Base-by-base conservation (phyloP, 2,888 invertebrate species). In the Acanthococcus lagerstroemiae region DNA sequence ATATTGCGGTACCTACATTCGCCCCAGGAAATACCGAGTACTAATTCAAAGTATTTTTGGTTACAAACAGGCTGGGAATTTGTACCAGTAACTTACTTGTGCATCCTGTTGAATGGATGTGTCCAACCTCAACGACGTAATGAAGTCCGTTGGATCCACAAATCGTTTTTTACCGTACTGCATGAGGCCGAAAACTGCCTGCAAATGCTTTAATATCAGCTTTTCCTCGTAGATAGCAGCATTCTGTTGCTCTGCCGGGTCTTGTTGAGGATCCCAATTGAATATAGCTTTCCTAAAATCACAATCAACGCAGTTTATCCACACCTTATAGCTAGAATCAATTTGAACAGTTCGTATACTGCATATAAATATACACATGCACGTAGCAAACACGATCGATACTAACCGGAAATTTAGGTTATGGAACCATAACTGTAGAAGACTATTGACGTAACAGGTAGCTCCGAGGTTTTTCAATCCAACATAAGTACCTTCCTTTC, bases 401-500 rank as follows among this genome's bases (percentile, higher is more conserved):
- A 60, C 63, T 67, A 73, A 78, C 79, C 80, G 77, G 73, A 80
- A 78, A 48, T 77, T 76, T 68, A 79, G 77, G 72, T 83, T 83
- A 72, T 84, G 83, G 73, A 81, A 83, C 83, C 83, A 83, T 37
- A 83, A 76, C 75, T 83, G 79, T 60, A 84, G 77, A 65, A 83
- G 78, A 70, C 83, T 82, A 74, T 84, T 84, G 4, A 83, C 82
- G 72, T 84, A 84, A 73, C 84, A 84, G 1, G 83, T 84, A 15
- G 83, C 83, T 57, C 84, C 84, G 37, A 83, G 76, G 74, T 84
- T 84, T 74, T 81, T 81, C 67, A 84, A 73, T 1, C 83, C 83
- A 21, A 81, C 82, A 74, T 80, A 82, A 50, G 77, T 75, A 0
- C 76, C 77, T n/a, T 77, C 76, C 68, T 75, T 74, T 9, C 80